Percentiles rank a stretch among this genome's conserved stretches.
Conservation (phyloP, 2,113 vertebrate genomes). For the Hucho hucho region DNA sequence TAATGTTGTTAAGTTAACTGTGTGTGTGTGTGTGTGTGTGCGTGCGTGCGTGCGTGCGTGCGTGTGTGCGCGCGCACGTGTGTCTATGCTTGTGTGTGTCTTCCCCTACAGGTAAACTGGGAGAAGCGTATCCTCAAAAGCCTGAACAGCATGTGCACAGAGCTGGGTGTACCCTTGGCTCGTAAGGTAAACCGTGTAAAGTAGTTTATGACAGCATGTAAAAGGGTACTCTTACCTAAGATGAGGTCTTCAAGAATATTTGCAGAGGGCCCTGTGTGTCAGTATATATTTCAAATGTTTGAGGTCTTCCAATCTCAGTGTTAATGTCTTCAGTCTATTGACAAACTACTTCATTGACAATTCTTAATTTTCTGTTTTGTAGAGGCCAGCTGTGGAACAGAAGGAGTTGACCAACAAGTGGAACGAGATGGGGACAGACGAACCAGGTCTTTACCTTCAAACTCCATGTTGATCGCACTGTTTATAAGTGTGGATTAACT, state of each 20-base stretch:
- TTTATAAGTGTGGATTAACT: not conserved
- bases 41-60: not conserved
- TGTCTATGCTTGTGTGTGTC: constrained; percentile 17
- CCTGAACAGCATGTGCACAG: constrained; percentile 96
- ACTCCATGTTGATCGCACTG: not conserved
- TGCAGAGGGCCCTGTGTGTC: too few relatives aligned
- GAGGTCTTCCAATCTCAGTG: too few relatives aligned
- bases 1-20: not conserved
- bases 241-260: not conserved
- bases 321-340: too few relatives aligned
- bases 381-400: constrained; percentile 72
- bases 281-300: too few relatives aligned
- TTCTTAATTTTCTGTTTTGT: too few relatives aligned
- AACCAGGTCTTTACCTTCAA: constrained; percentile 81
- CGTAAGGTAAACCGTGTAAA: constrained; percentile 77
- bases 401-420: constrained; percentile 94
- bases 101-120: constrained; percentile 84
- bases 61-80: not conserved
- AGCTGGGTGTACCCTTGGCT: constrained; percentile 89
- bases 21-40: not conserved
- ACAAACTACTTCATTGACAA: too few relatives aligned
- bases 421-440: constrained; percentile 99
- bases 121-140: constrained; percentile 96
- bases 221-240: constrained; percentile 7
- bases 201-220: not conserved